Evolutionary conservation across 2,888 invertebrate species (phyloP), one percentile per base, ranked within the genome.

Genomic region (Bembecia ichneumoniformis): DNA sequence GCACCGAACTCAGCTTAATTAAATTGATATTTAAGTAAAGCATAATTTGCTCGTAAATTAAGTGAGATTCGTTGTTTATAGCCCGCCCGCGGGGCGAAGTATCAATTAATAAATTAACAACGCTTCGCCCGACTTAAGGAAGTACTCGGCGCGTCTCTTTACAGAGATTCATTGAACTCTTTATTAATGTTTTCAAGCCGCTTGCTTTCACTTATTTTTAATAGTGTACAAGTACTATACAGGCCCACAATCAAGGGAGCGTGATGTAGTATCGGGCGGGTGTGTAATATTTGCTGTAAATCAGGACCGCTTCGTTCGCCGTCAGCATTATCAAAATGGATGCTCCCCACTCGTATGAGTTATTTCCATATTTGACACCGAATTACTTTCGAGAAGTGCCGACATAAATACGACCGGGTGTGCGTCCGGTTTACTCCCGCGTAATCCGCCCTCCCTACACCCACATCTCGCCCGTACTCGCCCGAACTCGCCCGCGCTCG

Each of bases 1-100:
- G 58, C 64, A 71, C 68, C 72, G 71, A 82, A 79, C 77, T 74
- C 70, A 75, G 81, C 82, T 86, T 84, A 87, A 86, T 84, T 86
- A 87, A 87, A 87, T 87, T 87, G 86, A 86, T 86, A 87, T 87
- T 86, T 84, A 86, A 86, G 83, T 82, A 81, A 82, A 83, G 84
- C 79, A 86, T 84, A 86, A 87, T 86, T 86, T 73, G 77, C 79
- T 83, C 83, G 83, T 87, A 84, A 83, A 83, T 86, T 87, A 86
- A 83, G 82, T 73, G 76, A 81, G 82, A 84, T 82, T 71, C 77
- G 74, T 86, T 87, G 84, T 87, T 86, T 84, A 86, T 83, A 80
- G 78, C 75, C 75, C 59, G 62, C 67, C 71, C 65, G 66, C 63
- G 67, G 78, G 73, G 78, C 71, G 74, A 77, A 79, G 74, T 74